phyloP scores from a whole-genome alignment of 2,888 invertebrate genomes.

The Drosophila quinaria region DNA sequence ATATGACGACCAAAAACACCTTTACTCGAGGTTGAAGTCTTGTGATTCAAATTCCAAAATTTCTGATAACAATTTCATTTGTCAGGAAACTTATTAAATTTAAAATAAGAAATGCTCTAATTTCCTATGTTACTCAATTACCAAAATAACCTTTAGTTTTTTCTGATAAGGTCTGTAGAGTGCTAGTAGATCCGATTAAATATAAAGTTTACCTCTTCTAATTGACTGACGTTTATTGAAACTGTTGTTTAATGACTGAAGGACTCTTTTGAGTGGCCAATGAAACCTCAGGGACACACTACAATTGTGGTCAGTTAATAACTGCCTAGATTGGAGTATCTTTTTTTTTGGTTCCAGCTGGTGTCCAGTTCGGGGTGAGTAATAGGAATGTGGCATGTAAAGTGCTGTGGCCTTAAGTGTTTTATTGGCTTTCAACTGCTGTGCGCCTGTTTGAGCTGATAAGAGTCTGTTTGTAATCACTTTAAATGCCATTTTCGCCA shows the following conservation, averaged over 20 bases:
- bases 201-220: no score
- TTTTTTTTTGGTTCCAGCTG: neutral
- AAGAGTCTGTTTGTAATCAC: conserved; percentile 69
- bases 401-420: conserved; percentile 44
- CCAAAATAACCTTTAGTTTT: no score
- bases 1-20: no score
- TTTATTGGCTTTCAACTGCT: conserved; percentile 44
- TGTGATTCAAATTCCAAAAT: no score
- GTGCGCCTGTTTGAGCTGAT: conserved; percentile 57
- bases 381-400: neutral
- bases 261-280: neutral
- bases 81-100: no score
- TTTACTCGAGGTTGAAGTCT: no score
- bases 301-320: neutral
- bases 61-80: no score
- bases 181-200: no score
- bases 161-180: no score
- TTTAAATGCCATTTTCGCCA: conserved; percentile 69
- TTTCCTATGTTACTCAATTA: no score
- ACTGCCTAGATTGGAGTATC: neutral
- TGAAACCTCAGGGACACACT: neutral
- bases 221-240: no score
- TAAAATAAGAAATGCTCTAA: no score
- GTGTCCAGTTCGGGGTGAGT: neutral
- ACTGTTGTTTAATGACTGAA: neutral